Base-by-base conservation (phyloP, 1,140 invertebrate species). In the Gryllus bimaculatus region DNA sequence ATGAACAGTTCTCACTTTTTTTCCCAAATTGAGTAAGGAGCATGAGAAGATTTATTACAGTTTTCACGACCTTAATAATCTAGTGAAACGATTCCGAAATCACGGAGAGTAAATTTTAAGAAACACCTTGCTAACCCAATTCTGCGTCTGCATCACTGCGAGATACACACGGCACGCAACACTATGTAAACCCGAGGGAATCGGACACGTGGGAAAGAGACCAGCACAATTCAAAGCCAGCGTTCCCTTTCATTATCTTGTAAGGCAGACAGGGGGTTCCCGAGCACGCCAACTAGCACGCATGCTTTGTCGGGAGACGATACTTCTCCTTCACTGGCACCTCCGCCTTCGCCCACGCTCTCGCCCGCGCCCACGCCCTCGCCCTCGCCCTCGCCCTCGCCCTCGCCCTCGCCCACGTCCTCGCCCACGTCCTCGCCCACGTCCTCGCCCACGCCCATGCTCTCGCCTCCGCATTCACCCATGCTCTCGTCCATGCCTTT, bases 181-280 rank as follows among this genome's bases (percentile, higher is more conserved):
- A 39, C 26, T 39, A 39, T 39, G 26, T 39, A 39, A 39, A 39
- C 26, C 26, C 26, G 54, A 10, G 54, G 18, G 54, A 66, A 66
- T 66, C 54, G 54, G 54, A 66, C 54, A 66, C 54, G 54, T 66
- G 54, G 54, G 54, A 66, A 66, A 66, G 54, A 66, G 54, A 66
- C 54, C 54, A 66, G 54, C 54, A 13, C 54, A 66, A 66, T 66
- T 66, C 54, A 66, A 66, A 66, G 54, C 10, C 54, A 66, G 54
- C 10, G 54, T 66, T 66, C 54, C 54, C 54, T 66, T 66, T 66
- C 54, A 66, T 66, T 66, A 66, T 66, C 54, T 66, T 66, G 54
- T 66, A 66, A 10, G 54, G 10, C 54, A 66, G 54, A 66, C 54
- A 66, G 54, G 54, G 18, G 54, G 54, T 66, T 66, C 54, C 54